A percentile compares a stretch with the other conserved stretches of the same genome.
Conservation (phyloP, 2,888 invertebrate species). For the Criorhina ranunculi region DNA sequence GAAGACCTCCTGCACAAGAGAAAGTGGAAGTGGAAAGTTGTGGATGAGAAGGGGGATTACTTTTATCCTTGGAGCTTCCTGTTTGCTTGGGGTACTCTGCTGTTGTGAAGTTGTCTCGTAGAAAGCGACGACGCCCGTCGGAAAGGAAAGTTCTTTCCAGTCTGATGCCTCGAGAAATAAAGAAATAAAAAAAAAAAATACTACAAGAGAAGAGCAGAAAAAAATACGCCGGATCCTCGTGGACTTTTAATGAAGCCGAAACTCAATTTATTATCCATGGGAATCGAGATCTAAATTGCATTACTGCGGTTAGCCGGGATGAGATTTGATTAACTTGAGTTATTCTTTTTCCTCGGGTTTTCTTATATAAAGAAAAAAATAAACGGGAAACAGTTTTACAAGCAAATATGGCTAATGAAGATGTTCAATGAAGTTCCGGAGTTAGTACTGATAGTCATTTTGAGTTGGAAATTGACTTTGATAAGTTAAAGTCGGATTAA, state of each 20-base stretch:
- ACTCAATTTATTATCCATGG: constrained; percentile 76
- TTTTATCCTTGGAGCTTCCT: constrained; percentile 54
- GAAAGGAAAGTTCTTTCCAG: constrained; percentile 75
- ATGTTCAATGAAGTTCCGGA: not conserved
- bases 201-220: not conserved
- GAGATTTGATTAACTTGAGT: constrained; percentile 68
- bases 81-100: constrained; percentile 39
- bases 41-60: constrained; percentile 43
- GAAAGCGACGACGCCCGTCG: constrained; percentile 53
- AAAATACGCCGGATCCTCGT: constrained; percentile 63
- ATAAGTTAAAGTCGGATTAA: not conserved
- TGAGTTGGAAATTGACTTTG: no score
- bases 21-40: constrained; percentile 63
- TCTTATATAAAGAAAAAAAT: not conserved
- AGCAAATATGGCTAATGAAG: constrained; percentile 41
- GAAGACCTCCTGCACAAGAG: constrained; percentile 24
- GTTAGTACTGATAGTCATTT: no score
- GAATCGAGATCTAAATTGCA: constrained; percentile 75
- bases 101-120: constrained; percentile 59
- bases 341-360: constrained; percentile 19
- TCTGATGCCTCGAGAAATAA: constrained; percentile 69
- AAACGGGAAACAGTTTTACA: constrained; percentile 11
- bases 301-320: constrained; percentile 65
- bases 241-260: constrained; percentile 76
- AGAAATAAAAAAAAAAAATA: constrained; percentile 22